phyloP scores from a whole-genome alignment of 2,797 vertebrate genomes.

The Mormyrus hasselquistii region DNA sequence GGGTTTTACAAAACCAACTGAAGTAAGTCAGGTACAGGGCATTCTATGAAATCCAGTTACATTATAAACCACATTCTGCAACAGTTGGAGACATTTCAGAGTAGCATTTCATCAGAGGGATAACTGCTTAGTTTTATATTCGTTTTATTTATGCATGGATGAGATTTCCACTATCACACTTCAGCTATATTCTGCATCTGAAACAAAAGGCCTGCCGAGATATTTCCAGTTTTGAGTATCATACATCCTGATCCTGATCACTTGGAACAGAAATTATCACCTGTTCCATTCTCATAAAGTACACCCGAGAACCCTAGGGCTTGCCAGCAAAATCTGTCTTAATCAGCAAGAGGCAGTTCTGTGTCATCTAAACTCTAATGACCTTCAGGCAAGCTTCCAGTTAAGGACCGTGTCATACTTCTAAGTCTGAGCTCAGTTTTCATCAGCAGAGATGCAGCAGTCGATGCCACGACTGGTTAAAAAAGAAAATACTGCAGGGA shows the following conservation, averaged over 20 bases:
- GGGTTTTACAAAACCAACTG: background rate
- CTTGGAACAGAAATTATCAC: background rate
- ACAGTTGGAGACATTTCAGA: background rate
- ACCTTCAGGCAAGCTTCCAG: constrained; percentile 8
- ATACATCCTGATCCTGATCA: background rate
- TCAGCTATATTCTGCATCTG: background rate
- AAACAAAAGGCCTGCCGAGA: background rate
- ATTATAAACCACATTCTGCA: background rate
- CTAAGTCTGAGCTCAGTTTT: background rate
- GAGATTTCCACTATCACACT: background rate
- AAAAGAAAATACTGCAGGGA: background rate
- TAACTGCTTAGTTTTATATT: background rate
- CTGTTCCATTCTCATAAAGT: background rate
- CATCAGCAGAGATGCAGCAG: background rate
- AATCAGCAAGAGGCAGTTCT: background rate
- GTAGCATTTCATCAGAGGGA: background rate
- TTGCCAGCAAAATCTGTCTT: background rate
- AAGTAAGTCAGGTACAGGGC: background rate
- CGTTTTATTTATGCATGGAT: background rate
- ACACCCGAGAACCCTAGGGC: background rate
- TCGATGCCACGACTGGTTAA: background rate
- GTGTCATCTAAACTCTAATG: constrained; percentile 1
- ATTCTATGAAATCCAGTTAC: background rate
- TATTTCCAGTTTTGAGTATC: constrained; percentile 24
- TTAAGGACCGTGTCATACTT: constrained; percentile 2